phyloP scores from a whole-genome alignment of 2,888 invertebrate genomes.

The Rhimphoctona megacephalus region DNA sequence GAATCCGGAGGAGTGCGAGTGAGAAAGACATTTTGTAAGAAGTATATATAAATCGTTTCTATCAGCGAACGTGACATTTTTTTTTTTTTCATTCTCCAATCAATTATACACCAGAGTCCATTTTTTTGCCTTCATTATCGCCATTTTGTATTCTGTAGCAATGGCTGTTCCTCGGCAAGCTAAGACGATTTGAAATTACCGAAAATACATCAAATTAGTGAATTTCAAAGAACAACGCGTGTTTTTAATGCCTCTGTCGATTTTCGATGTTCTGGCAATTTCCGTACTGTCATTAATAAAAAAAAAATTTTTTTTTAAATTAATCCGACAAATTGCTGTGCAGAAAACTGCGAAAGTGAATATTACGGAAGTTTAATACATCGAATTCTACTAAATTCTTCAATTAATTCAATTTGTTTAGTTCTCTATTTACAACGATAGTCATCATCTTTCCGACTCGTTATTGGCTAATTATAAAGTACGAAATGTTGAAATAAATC shows the following conservation, averaged over 20 bases:
- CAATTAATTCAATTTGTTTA: background rate
- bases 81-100: conserved; percentile 47
- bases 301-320: too few species aligned
- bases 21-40: conserved; percentile 4
- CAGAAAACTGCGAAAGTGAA: background rate
- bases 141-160: conserved; percentile 25
- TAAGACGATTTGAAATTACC: background rate
- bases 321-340: background rate
- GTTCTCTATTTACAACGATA: background rate
- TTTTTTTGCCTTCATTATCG: background rate
- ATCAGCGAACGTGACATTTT: conserved; percentile 30
- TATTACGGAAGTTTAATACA: background rate
- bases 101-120: conserved; percentile 47
- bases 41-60: conserved; percentile 26
- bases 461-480: conserved; percentile 12
- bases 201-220: background rate
- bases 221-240: background rate
- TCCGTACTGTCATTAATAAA: too few species aligned
- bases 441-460: background rate
- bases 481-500: conserved; percentile 9
- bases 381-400: background rate
- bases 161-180: background rate
- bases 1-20: background rate
- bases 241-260: background rate
- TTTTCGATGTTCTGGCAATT: background rate